A percentile compares a stretch with the other conserved stretches of the same genome.
phyloP scores from a whole-genome alignment of 2,797 vertebrate species.

The Falco peregrinus region DNA sequence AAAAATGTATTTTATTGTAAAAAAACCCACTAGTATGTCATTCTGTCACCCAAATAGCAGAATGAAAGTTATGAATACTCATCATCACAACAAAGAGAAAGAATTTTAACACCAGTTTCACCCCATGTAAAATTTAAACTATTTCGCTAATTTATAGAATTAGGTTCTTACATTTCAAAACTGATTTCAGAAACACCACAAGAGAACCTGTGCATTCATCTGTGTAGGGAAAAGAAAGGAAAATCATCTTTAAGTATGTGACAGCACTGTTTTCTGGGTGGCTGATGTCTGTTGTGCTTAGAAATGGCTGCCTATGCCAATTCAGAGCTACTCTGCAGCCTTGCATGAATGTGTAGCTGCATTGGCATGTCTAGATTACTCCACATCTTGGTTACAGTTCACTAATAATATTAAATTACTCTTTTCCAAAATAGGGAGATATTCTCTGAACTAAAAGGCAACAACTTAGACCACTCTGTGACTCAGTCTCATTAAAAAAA shows the following conservation, averaged over 20 bases:
- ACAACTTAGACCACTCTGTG: neutral
- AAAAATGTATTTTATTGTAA: neutral
- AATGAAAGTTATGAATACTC: neutral
- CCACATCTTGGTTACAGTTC: conserved; percentile 20
- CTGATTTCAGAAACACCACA: neutral
- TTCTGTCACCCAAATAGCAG: neutral
- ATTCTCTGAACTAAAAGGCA: neutral
- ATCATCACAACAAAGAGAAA: neutral
- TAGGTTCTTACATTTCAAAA: neutral
- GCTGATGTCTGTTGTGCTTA: conserved; percentile 1
- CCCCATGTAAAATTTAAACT: neutral
- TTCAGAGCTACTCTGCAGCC: conserved; percentile 4
- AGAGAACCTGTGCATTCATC: conserved; percentile 22
- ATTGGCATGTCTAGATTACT: conserved; percentile 17
- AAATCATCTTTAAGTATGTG: conserved; percentile 32
- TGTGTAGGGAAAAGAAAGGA: neutral
- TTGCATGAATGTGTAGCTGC: neutral
- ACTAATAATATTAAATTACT: conserved; percentile 9
- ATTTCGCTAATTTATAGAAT: neutral
- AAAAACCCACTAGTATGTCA: neutral
- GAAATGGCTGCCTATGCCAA: neutral
- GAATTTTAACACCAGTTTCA: neutral
- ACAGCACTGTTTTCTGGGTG: conserved; percentile 34
- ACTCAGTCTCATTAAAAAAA: conserved; percentile 9
- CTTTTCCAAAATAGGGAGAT: neutral